Evolutionary conservation across 2,888 invertebrate genomes (phyloP), one percentile per base, ranked within the genome.

Genomic region (Agrotis clavis): DNA sequence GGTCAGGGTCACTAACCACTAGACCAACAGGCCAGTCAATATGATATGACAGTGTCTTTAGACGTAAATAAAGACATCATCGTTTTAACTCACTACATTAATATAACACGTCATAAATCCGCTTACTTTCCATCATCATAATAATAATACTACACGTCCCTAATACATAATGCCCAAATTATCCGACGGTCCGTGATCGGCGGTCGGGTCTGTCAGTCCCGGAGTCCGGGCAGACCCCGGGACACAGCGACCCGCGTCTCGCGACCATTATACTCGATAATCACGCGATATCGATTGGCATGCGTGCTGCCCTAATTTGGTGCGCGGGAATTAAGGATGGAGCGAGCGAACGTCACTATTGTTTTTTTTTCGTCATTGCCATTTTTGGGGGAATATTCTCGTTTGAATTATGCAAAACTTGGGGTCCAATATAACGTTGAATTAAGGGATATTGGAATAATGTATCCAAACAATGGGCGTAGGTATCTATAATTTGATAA

Each of bases 251-350:
- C 79, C 84, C 81, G 81, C 74, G 68, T 63, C 74, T 79, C 83
- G 84, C 69, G 78, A 86, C 90, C 91, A 93, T 94, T 93, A 94
- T 94, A 88, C 88, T 91, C 94, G 93, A 94, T 95, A 93, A 95
- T 94, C 94, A 94, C 94, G 94, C 93, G 90, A 94, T 95, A 95
- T 94, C 93, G 94, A 95, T 93, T 91, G 89, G 82, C 88, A 90
- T 91, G 93, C 92, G 92, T 92, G 92, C 92, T 87, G 89, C 92
- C 90, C 93, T 92, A 93, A 93, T 93, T 91, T 88, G 82, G 72
- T 74, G 83, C 78, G 83, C 86, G 84, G 77, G 83, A 85, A 87
- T 82, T 81, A 79, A 72, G 72, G 74, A 75, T 48, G 61, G 70
- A 64, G 60, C 71, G 70, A 64, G 60, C 71, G 71, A 51, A 71